Percentiles rank a stretch among this genome's conserved stretches.
Conservation (phyloP, 2,888 invertebrate genomes). For the Blastobasis lacticolella region DNA sequence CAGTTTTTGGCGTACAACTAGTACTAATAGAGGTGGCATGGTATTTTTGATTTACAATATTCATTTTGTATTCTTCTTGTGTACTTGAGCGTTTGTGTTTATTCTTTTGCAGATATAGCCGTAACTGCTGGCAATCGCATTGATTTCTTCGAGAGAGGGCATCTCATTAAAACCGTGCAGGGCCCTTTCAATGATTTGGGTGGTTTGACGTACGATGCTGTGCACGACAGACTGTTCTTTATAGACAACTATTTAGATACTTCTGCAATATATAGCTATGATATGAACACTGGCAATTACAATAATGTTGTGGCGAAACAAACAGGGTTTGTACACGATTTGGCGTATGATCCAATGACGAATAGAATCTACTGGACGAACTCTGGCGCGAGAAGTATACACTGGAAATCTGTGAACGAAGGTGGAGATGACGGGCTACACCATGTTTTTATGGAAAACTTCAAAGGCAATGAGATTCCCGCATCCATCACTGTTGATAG, state of each 20-base stretch:
- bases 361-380: neutral
- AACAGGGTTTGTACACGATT: neutral
- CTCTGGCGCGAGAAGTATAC: neutral
- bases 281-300: neutral
- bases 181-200: neutral
- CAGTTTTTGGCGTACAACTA: no score
- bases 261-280: neutral
- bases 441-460: neutral
- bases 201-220: neutral
- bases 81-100: no score
- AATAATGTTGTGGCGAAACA: neutral
- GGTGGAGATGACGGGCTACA: neutral
- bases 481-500: neutral
- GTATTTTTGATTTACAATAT: no score
- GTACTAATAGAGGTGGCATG: no score
- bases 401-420: neutral
- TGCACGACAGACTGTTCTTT: neutral
- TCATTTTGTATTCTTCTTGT: no score
- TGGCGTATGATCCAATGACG: neutral
- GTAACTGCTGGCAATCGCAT: neutral
- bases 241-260: neutral
- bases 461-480: neutral
- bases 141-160: neutral
- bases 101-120: neutral
- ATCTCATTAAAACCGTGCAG: neutral